These are phyloP conservation scores for Myocastor coypus DNA, from an alignment of 2,113 vertebrate genomes.

Conservation along the genomic window DNA sequence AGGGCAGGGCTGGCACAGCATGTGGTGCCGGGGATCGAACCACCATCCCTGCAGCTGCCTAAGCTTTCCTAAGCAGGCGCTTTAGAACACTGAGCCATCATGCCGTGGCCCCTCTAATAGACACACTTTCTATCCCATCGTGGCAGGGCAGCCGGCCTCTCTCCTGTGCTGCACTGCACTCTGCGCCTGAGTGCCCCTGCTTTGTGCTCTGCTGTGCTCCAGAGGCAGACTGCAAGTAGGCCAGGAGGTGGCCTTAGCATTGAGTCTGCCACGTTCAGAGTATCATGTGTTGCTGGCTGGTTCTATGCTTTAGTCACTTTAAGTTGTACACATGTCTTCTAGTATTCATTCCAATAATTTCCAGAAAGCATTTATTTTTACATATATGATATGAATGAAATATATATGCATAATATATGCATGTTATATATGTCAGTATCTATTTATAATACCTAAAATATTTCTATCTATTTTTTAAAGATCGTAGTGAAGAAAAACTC, in stretches of 20 bases:
- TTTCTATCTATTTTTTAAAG: not conserved
- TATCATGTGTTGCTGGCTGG: not conserved
- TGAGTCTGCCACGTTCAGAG: not conserved
- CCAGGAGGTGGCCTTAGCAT: not conserved
- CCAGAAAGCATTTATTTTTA: not conserved
- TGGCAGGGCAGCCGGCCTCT: rapidly evolving
- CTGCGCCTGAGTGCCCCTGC: not conserved
- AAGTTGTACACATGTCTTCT: not conserved
- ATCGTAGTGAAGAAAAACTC: not conserved
- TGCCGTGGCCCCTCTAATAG: no score
- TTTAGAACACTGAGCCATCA: no score
- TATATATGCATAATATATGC: not conserved
- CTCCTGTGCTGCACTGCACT: rapidly evolving
- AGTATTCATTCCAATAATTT: not conserved
- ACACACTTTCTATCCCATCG: no score
- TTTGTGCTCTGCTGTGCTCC: not conserved
- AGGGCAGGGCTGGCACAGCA: no score
- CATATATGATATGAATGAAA: not conserved
- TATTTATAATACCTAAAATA: not conserved
- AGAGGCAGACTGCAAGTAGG: not conserved
- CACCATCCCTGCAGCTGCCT: no score
- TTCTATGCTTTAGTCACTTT: not conserved
- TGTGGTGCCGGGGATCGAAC: no score
- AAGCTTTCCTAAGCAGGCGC: no score
- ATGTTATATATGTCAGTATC: not conserved